phyloP scores from a whole-genome alignment of 1,140 invertebrate genomes.

The Hypothenemus hampei region DNA sequence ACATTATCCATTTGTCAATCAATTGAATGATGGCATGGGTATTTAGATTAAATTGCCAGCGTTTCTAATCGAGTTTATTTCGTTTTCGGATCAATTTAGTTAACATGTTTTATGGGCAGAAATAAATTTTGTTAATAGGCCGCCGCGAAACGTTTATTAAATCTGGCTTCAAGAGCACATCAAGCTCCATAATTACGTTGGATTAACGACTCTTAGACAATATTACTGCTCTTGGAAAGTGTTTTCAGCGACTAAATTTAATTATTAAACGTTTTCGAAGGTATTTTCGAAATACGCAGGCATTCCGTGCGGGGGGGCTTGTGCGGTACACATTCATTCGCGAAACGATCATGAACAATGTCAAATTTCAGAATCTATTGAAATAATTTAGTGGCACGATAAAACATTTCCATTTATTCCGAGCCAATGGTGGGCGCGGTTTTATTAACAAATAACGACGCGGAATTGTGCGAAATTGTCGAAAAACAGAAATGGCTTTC shows the following conservation, averaged over 20 bases:
- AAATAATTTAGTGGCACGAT: conserved; percentile 27
- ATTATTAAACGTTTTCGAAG: too few species aligned
- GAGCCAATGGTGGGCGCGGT: conserved; percentile 8
- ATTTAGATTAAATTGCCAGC: not conserved
- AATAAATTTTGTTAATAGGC: conserved; percentile 7
- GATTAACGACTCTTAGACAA: conserved; percentile 5
- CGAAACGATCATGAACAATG: too few species aligned
- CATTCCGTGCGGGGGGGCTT: too few species aligned
- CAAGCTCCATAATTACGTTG: conserved; percentile 1
- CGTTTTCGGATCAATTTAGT: conserved; percentile 1
- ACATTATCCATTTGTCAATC: not conserved
- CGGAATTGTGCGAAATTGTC: conserved; percentile 26
- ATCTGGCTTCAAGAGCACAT: conserved; percentile 1
- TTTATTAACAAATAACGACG: conserved; percentile 24
- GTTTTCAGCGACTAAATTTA: too few species aligned
- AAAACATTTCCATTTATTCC: conserved; percentile 27
- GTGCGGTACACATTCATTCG: too few species aligned
- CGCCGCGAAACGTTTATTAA: conserved; percentile 5
- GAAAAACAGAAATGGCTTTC: too few species aligned
- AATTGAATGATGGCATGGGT: not conserved
- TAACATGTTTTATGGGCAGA: conserved; percentile 1
- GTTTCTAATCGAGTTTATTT: conserved; percentile 2
- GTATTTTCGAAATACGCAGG: too few species aligned
- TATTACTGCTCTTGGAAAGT: too few species aligned
- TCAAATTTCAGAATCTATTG: conserved; percentile 23